Conservation (phyloP, 2,113 vertebrate genomes). For the Azemiops feae region DNA sequence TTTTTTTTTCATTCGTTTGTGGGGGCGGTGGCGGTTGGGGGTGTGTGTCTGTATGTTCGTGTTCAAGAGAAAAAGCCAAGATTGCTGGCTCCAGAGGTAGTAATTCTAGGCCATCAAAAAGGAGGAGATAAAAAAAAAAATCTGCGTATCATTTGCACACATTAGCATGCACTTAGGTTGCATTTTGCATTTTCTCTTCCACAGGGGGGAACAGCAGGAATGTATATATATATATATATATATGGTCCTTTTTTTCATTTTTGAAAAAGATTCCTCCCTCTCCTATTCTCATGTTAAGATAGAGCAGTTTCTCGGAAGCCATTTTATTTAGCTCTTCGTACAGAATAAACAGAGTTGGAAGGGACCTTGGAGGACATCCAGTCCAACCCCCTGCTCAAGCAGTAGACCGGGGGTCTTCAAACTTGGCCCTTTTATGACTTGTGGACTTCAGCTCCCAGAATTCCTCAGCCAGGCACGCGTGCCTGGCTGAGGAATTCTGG, state of each 20-base stretch:
- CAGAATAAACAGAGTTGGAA: not conserved
- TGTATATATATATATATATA: not conserved
- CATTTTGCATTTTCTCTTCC: slow-evolving; percentile 55
- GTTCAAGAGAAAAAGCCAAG: slow-evolving; percentile 53
- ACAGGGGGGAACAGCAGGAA: slow-evolving; percentile 39
- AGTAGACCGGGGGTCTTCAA: no score
- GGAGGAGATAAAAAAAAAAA: slow-evolving; percentile 57
- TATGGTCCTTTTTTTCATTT: slow-evolving; percentile 16
- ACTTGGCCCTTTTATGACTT: no score
- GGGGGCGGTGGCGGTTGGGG: no score
- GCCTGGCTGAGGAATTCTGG: no score
- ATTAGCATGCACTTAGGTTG: slow-evolving; percentile 56
- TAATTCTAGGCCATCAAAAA: slow-evolving; percentile 59
- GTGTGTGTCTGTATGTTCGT: slow-evolving; percentile 37
- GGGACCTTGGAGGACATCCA: not conserved
- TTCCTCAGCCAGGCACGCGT: no score
- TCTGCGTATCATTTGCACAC: slow-evolving; percentile 64
- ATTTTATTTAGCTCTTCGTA: not conserved
- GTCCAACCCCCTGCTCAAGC: not conserved
- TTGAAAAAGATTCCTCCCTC: slow-evolving; percentile 15
- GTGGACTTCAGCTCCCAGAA: no score
- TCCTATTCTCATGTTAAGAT: not conserved
- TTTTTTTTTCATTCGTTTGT: not conserved
- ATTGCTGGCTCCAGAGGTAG: slow-evolving; percentile 57
- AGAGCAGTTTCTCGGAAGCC: not conserved